phyloP scores from a whole-genome alignment of 2,113 vertebrate species.

The Dicrurus megarhynchus region DNA sequence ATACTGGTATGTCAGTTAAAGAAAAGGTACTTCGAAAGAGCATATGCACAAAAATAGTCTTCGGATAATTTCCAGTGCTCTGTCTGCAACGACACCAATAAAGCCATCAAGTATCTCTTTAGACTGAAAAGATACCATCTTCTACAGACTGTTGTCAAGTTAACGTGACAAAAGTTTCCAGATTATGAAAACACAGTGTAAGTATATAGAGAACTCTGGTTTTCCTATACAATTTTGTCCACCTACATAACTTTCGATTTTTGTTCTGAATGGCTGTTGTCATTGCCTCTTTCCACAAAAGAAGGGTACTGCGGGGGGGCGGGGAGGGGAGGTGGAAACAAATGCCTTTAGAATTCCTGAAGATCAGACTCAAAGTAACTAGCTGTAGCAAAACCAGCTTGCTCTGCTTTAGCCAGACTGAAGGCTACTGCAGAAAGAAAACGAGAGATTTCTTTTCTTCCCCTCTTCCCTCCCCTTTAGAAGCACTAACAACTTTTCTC shows the following conservation, averaged over 20 bases:
- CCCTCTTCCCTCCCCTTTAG: neutral
- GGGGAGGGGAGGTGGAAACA: neutral
- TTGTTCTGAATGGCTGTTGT: neutral
- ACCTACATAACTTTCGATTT: neutral
- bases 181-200: neutral
- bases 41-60: neutral
- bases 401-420: neutral
- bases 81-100: neutral
- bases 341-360: neutral
- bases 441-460: neutral
- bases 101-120: neutral
- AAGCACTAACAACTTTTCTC: slow-evolving; percentile 58
- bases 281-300: neutral
- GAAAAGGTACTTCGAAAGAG: neutral
- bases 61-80: neutral
- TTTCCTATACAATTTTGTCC: neutral
- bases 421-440: slow-evolving; percentile 1
- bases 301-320: neutral
- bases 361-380: neutral
- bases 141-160: neutral
- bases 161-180: neutral
- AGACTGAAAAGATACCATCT: neutral
- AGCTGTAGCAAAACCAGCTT: slow-evolving; percentile 1
- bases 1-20: neutral
- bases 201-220: neutral